Percentiles rank a stretch among this genome's conserved stretches.
Evolutionary conservation across 1,140 invertebrate genomes (phyloP).

Genomic region (Cydia amplana): DNA sequence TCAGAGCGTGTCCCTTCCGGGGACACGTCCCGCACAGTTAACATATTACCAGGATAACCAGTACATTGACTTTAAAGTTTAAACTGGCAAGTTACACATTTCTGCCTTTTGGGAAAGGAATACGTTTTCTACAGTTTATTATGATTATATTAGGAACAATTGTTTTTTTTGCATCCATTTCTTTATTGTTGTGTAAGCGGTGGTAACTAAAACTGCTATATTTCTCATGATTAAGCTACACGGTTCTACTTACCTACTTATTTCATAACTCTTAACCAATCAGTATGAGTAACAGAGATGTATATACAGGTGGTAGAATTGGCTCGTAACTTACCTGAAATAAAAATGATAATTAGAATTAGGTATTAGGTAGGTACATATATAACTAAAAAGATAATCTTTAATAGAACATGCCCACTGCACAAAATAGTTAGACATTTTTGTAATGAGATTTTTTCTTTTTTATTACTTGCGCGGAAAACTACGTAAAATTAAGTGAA

Average conservation of each 20-base stretch:
- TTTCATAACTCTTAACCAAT: neutral
- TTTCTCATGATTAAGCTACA: too few species aligned
- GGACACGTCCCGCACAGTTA: constrained; percentile 52
- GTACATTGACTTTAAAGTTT: neutral
- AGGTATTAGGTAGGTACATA: neutral
- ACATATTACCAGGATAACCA: neutral
- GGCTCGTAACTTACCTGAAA: constrained; percentile 7
- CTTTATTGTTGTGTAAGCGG: too few species aligned
- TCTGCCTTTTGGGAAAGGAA: too few species aligned
- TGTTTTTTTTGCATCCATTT: too few species aligned
- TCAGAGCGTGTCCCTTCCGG: constrained; percentile 55
- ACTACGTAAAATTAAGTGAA: neutral
- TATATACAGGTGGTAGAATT: neutral
- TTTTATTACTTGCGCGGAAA: neutral
- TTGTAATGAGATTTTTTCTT: too few species aligned
- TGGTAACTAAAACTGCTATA: too few species aligned
- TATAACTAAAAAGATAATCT: too few species aligned
- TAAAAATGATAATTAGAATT: neutral
- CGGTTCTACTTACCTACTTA: neutral
- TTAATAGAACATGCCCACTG: too few species aligned
- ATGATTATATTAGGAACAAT: too few species aligned
- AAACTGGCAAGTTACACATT: too few species aligned
- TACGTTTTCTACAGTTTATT: too few species aligned
- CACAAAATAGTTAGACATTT: too few species aligned
- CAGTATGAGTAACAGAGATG: neutral